Evolutionary conservation across 2,888 invertebrate species (phyloP).

Genomic region (Dichetophora obliterata): DNA sequence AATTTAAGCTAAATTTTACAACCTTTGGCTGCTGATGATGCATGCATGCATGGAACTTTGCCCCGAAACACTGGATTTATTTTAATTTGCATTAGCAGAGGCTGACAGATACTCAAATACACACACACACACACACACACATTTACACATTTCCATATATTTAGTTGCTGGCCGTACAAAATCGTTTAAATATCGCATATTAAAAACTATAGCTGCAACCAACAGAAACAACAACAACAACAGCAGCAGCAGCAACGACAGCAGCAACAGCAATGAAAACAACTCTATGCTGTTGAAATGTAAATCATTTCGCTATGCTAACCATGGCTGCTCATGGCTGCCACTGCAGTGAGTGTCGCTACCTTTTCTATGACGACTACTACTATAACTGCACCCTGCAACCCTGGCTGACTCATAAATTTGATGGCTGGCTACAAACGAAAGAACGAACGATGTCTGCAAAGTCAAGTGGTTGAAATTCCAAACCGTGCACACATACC

Average conservation of each 20-base stretch:
- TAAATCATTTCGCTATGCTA: constrained; percentile 65
- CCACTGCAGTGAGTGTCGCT: constrained; percentile 44
- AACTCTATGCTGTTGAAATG: constrained; percentile 54
- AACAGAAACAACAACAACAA: neutral
- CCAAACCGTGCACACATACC: neutral
- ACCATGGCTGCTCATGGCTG: constrained; percentile 51
- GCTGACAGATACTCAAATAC: neutral
- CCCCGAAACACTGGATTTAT: constrained; percentile 27
- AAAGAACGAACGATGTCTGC: neutral
- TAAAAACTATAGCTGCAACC: constrained; percentile 23
- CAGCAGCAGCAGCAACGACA: too few relatives aligned
- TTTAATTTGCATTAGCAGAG: constrained; percentile 29
- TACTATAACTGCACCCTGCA: neutral
- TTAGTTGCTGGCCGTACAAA: constrained; percentile 12
- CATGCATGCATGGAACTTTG: neutral
- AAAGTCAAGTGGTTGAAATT: constrained; percentile 28
- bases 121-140: neutral
- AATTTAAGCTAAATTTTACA: constrained; percentile 29
- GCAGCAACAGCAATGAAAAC: neutral
- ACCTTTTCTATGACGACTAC: neutral
- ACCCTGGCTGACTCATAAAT: constrained; percentile 28
- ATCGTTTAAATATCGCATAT: constrained; percentile 21
- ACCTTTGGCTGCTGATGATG: neutral
- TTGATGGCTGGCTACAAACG: neutral
- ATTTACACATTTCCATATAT: neutral